A percentile compares a stretch with the other conserved stretches of the same genome.
Conservation (phyloP, 1,140 invertebrate genomes). For the Apolygus lucorum region DNA sequence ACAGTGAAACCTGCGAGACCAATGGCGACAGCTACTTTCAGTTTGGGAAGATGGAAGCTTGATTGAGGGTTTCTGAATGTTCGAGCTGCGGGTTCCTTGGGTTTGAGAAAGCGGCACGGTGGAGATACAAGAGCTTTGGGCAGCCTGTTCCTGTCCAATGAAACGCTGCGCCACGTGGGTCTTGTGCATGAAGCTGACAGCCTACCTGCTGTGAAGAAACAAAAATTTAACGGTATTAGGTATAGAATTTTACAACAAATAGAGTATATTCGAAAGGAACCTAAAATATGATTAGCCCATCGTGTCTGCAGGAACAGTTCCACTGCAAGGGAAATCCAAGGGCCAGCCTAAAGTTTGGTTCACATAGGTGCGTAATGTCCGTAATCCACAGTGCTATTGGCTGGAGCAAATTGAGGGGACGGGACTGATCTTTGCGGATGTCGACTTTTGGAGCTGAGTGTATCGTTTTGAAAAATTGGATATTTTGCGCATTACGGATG, state of each 20-base stretch:
- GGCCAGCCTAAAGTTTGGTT: no score
- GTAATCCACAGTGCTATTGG: no score
- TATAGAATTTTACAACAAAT: neutral
- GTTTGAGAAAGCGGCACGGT: neutral
- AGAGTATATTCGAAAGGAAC: neutral
- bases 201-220: no score
- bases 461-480: no score
- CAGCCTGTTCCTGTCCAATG: neutral
- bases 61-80: neutral
- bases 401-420: no score
- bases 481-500: no score
- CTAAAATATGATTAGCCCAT: neutral
- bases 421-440: no score
- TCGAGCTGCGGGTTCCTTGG: neutral
- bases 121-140: neutral
- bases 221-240: neutral
- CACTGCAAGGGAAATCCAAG: no score
- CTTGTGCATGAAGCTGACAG: no score
- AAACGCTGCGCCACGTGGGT: neutral
- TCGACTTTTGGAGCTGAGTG: no score
- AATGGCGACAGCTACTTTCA: neutral
- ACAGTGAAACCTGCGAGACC: neutral
- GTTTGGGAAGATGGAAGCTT: no score
- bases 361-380: no score
- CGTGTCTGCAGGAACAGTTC: neutral